Conservation (phyloP, 2,888 invertebrate species). For the Caenorhabditis afra region DNA sequence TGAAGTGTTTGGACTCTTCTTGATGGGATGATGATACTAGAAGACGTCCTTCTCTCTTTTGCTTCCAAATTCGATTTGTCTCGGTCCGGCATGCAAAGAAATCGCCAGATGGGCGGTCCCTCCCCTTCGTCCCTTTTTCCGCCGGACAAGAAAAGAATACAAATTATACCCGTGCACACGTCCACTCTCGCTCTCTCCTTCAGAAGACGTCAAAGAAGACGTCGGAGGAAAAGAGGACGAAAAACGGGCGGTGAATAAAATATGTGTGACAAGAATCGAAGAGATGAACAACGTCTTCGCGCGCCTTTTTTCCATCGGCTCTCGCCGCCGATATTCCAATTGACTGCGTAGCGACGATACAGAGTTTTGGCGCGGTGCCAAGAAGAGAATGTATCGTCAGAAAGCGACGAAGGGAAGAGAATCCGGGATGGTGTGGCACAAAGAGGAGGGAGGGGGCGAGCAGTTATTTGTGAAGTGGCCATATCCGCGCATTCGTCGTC, state of each 20-base stretch:
- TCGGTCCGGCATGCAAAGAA: slow-evolving; percentile 13
- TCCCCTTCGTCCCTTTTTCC: too few species aligned
- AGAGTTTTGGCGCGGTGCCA: background rate
- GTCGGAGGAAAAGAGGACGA: background rate
- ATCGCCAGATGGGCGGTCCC: slow-evolving; percentile 36
- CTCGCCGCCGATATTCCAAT: too few species aligned
- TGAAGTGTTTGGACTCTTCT: too few species aligned
- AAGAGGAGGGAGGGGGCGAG: slow-evolving; percentile 13
- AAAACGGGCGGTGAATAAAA: slow-evolving; percentile 29
- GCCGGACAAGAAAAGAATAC: slow-evolving; percentile 19
- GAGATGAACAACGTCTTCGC: slow-evolving; percentile 32
- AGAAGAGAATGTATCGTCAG: too few species aligned
- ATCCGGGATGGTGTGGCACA: slow-evolving; percentile 21
- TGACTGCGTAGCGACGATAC: too few species aligned
- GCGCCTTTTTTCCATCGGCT: background rate
- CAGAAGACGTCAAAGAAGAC: too few species aligned
- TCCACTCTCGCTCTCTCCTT: too few species aligned
- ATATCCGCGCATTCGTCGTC: slow-evolving; percentile 45
- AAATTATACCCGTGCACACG: slow-evolving; percentile 12
- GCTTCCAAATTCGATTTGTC: slow-evolving; percentile 36
- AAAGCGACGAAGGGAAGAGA: slow-evolving; percentile 4
- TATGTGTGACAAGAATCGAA: slow-evolving; percentile 17
- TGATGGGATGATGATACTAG: too few species aligned
- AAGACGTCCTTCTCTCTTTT: background rate
- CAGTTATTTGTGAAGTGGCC: slow-evolving; percentile 55